Base-by-base conservation (phyloP, 2,113 vertebrate species). In the Guaruba guarouba region DNA sequence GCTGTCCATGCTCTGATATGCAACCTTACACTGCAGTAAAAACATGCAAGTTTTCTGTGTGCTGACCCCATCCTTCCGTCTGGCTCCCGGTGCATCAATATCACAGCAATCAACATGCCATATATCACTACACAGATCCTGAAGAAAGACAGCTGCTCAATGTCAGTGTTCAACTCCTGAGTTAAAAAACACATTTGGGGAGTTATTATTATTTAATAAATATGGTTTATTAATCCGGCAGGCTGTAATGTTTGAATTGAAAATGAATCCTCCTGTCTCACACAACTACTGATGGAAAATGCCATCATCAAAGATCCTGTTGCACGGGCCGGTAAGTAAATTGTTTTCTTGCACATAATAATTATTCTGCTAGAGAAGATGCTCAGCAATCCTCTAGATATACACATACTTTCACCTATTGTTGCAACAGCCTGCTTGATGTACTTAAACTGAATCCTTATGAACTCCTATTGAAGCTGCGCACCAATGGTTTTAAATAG, bases 131-230 rank as follows among this genome's bases (percentile, higher is more conserved):
- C 7, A 2, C 25, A 86, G 82, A 74, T 93, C 79, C 85, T 92
- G 93, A 43, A 90, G 79, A 96, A 80, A 77, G 85, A 83, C 82
- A 88, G 51, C 71, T 75, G 71, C 46, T 94, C 90, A 76, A 86
- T 92, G 94, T 12, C 37, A 51, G 23, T 51, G 79, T 71, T 71
- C 82, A 78, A 63, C 79, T 93, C 71, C 70, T 70, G 31, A 85
- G 74, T 48, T 75, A 93, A 94, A 92, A 87, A 86, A 55, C 28
- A 66, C 37, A 73, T 68, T 61, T 57, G 64, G 52, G 70, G 57
- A 74, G 37, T 39, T 92, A 73, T 69, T 89, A 91, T 87, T 82
- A 86, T 90, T 96, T 88, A 77, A 93, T 83, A 90, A 95, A 83
- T 88, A 67, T 14, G 61, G 79, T 63, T 93, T 94, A 92, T 88